A percentile compares a stretch with the other conserved stretches of the same genome.
Evolutionary conservation across 1,140 invertebrate species (phyloP).

Genomic region (Helicoverpa zea): DNA sequence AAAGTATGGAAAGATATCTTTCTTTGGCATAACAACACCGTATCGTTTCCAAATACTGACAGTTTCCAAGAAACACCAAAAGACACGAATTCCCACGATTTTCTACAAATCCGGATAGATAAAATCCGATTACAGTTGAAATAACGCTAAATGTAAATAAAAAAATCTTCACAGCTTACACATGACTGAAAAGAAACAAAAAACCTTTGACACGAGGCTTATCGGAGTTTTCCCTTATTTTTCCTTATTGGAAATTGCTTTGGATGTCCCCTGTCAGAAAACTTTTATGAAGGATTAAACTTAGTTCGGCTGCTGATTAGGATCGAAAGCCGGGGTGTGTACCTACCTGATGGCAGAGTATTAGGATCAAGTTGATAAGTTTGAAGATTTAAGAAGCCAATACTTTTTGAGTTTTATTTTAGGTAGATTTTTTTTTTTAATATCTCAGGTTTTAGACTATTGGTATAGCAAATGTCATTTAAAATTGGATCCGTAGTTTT

Average conservation of each 20-base stretch:
- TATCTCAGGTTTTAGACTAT: no score
- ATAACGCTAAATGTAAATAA: constrained; percentile 11
- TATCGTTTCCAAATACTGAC: no score
- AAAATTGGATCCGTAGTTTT: no score
- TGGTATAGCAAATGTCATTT: no score
- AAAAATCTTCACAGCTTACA: constrained; percentile 10
- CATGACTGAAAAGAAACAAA: constrained; percentile 33
- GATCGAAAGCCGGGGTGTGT: constrained; percentile 9
- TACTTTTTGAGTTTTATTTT: no score
- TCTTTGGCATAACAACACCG: no score
- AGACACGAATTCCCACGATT: background rate
- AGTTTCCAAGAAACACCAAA: no score
- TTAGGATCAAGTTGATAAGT: background rate
- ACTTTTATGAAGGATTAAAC: constrained; percentile 40
- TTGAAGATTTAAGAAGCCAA: constrained; percentile 2
- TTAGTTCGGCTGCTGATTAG: constrained; percentile 33
- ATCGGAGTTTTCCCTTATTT: constrained; percentile 15
- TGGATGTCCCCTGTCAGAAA: constrained; percentile 38
- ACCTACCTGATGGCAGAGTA: constrained; percentile 21
- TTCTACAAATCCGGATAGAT: background rate
- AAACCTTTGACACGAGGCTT: constrained; percentile 35
- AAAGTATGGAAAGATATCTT: no score
- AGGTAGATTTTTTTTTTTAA: no score
- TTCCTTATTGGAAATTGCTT: constrained; percentile 41
- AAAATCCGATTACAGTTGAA: constrained; percentile 10